phyloP scores from a whole-genome alignment of 2,888 invertebrate genomes.

The Stenurella melanura region DNA sequence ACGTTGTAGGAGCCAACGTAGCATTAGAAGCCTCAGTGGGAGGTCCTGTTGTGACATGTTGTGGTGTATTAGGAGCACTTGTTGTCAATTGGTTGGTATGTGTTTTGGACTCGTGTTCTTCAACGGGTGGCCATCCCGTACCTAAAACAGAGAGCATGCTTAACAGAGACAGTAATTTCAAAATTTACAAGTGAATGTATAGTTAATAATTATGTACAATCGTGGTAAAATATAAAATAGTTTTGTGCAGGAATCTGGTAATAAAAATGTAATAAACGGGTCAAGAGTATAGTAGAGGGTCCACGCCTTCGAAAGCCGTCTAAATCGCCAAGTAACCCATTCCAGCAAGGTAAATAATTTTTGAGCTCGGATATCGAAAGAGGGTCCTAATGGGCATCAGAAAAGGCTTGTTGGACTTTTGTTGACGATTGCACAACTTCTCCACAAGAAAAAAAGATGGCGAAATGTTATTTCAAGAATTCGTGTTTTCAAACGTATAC shows the following conservation, averaged over 20 bases:
- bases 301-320: too few species aligned
- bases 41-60: conserved; percentile 39
- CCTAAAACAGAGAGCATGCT: conserved; percentile 61
- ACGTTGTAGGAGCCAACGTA: conserved; percentile 36
- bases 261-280: not conserved
- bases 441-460: too few species aligned
- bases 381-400: too few species aligned
- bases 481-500: too few species aligned
- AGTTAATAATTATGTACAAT: not conserved
- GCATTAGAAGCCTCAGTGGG: conserved; percentile 29
- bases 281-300: too few species aligned
- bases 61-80: conserved; percentile 43
- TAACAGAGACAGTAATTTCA: not conserved
- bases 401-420: too few species aligned
- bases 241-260: too few species aligned
- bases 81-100: conserved; percentile 62
- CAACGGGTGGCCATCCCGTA: conserved; percentile 70
- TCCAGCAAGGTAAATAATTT: too few species aligned
- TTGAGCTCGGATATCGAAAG: too few species aligned
- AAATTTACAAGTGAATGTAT: not conserved
- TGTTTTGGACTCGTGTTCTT: conserved; percentile 61
- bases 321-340: too few species aligned
- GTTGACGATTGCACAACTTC: too few species aligned
- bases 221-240: not conserved
- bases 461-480: too few species aligned